A percentile compares a stretch with the other conserved stretches of the same genome.
These are phyloP conservation scores for Pentamera pediparva DNA, from an alignment of 53 echinoderm and acorn worm species.

Conservation along the genomic window DNA sequence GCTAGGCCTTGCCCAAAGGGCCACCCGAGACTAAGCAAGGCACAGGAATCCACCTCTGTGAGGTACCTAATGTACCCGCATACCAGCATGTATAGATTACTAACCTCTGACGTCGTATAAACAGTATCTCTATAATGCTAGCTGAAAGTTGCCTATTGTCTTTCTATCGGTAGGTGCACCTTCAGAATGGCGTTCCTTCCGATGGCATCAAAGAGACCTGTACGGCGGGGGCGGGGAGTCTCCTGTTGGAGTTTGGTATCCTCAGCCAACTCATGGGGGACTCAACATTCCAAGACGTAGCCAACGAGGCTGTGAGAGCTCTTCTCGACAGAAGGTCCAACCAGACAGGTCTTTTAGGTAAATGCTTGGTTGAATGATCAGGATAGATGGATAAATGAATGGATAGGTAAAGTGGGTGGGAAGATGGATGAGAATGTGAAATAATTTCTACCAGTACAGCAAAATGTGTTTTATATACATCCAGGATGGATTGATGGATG, in stretches of 20 bases:
- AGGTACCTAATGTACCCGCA: too few relatives aligned
- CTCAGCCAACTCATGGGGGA: constrained; percentile 72
- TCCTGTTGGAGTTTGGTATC: constrained; percentile 92
- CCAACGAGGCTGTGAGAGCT: constrained; percentile 61
- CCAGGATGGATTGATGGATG: too few relatives aligned
- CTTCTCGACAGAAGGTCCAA: constrained; percentile 62
- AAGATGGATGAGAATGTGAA: neutral
- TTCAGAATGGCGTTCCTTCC: constrained; percentile 65
- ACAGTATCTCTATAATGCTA: neutral
- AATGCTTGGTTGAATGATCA: constrained; percentile 5
- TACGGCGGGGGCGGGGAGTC: constrained; percentile 89
- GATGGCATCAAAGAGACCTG: constrained; percentile 71
- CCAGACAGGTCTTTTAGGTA: constrained; percentile 81
- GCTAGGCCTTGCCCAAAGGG: too few relatives aligned
- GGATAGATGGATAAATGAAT: too few relatives aligned
- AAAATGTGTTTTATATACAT: neutral
- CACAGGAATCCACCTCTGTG: too few relatives aligned
- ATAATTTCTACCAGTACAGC: neutral
- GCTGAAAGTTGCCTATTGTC: neutral
- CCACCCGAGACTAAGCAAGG: too few relatives aligned
- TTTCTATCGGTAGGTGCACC: constrained; percentile 51
- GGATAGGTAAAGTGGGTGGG: too few relatives aligned
- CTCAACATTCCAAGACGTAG: constrained; percentile 77
- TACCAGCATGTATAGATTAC: too few relatives aligned
- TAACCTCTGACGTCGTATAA: too few relatives aligned